Evolutionary conservation across 2,888 invertebrate species (phyloP).

Genomic region (Drosophila testacea): DNA sequence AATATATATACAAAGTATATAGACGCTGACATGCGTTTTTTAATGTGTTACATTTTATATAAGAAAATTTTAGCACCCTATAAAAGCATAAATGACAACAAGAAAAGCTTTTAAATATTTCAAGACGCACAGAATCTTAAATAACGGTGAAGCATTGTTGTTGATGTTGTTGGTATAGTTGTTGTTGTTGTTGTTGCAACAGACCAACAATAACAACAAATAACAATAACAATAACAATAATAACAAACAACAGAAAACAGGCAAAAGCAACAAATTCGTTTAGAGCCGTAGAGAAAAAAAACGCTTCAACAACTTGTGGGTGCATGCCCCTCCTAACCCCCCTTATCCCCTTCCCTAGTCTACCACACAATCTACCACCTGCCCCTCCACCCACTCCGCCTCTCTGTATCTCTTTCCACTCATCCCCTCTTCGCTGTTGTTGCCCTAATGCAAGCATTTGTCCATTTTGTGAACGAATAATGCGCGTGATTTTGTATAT

Average conservation of each 20-base stretch:
- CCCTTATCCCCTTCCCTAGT: neutral
- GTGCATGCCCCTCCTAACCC: constrained; percentile 39
- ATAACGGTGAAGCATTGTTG: constrained; percentile 44
- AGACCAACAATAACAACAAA: constrained; percentile 18
- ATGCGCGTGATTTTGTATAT: constrained; percentile 62
- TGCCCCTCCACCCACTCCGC: neutral
- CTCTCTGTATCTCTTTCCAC: neutral
- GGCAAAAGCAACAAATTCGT: constrained; percentile 43
- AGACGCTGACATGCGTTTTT: no score
- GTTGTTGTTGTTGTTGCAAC: neutral
- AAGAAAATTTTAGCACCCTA: neutral
- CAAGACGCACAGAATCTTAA: constrained; percentile 52
- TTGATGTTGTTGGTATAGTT: neutral
- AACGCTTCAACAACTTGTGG: constrained; percentile 60
- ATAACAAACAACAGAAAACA: constrained; percentile 21
- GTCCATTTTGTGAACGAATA: constrained; percentile 65
- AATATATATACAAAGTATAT: no score
- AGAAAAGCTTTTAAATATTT: constrained; percentile 34
- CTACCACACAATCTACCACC: neutral
- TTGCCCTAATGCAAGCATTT: constrained; percentile 39
- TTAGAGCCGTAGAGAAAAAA: constrained; percentile 35
- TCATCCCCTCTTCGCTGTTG: neutral
- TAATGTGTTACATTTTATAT: neutral
- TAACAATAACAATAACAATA: constrained; percentile 27
- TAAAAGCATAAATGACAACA: neutral